Base-by-base conservation (phyloP, 2,888 invertebrate genomes). In the Pterobdella sp. region DNA sequence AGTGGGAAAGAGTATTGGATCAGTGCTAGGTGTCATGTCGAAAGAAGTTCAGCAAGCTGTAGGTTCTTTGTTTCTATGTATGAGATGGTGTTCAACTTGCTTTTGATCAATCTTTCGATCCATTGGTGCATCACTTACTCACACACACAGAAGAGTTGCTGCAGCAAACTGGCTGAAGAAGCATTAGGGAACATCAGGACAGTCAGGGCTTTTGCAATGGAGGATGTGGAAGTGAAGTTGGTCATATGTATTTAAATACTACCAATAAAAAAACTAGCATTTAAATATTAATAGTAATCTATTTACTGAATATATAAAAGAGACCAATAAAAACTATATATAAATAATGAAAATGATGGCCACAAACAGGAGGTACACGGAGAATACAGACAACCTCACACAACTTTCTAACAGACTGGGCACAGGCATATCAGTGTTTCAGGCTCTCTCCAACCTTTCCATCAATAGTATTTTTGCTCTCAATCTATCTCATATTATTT, bases 121-220 rank as follows among this genome's bases (percentile, higher is more conserved):
- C 14, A 18, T 18, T 49, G 14, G 52, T 49, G 18, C 52, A 49
- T n/a, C 52, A 49, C 52, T 14, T 18, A 49, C 14, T n/a, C 52
- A 49, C 14, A 14, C 52, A 49, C 52, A 29, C 42, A 68, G 68
- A 32, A 36, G 10, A 37, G 68, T 26, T 90, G 90, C 81, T 89
- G 94, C 0, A 92, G 93, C 0, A 88, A 91, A 0, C 90, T 94
- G 52, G 93, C 93, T 22, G 94, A 94, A 82, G 96, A 96, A 85
- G 94, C 94, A 1, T 87, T 97, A 73, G 88, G 91, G 52, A 96
- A 96, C 84, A 91, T 97, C 77, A 87, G 94, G 69, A 96, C 95
- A 0, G 96, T 97, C 0, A 86, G 94, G 77, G 91, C 94, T 22
- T 94, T 95, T 85, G 94, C 94, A 0, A 93, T 93, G 85, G 96